A percentile compares a stretch with the other conserved stretches of the same genome.
phyloP scores from a whole-genome alignment of 1,140 invertebrate species.

The Andrena cerasifolii region DNA sequence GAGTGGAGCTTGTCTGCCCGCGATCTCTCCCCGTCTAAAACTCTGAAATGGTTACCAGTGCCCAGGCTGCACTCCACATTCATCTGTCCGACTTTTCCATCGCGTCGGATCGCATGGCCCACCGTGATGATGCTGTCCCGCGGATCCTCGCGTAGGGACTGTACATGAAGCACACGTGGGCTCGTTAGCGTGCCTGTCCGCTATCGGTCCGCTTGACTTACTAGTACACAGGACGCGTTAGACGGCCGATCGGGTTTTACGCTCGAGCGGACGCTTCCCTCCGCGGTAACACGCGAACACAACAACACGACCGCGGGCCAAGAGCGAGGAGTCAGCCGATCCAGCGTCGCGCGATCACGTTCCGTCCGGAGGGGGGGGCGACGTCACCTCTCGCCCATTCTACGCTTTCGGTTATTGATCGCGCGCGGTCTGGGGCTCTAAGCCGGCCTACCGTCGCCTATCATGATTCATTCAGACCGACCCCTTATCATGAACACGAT shows the following conservation, averaged over 20 bases:
- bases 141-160: conserved; percentile 5
- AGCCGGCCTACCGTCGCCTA: conserved; percentile 36
- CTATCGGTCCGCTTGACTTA: conserved; percentile 24
- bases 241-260: conserved; percentile 10
- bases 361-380: conserved; percentile 27
- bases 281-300: background rate
- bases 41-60: conserved; percentile 31
- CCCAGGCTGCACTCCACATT: conserved; percentile 3
- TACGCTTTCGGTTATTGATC: conserved; percentile 67
- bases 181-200: conserved; percentile 34
- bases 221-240: conserved; percentile 20
- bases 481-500: conserved; percentile 3
- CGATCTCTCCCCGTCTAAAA: background rate
- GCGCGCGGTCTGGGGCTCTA: conserved; percentile 25
- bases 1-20: background rate
- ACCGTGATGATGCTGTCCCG: conserved; percentile 21
- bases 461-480: conserved; percentile 48
- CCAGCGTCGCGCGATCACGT: conserved; percentile 50
- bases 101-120: background rate
- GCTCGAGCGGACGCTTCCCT: background rate
- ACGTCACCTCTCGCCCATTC: conserved; percentile 61
- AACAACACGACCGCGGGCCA: background rate
- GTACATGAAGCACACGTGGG: conserved; percentile 53
- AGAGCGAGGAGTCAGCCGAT: background rate
- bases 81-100: conserved; percentile 41